Evolutionary conservation across 2,113 vertebrate species (phyloP).

Genomic region (Acrocephalus arundinaceus): DNA sequence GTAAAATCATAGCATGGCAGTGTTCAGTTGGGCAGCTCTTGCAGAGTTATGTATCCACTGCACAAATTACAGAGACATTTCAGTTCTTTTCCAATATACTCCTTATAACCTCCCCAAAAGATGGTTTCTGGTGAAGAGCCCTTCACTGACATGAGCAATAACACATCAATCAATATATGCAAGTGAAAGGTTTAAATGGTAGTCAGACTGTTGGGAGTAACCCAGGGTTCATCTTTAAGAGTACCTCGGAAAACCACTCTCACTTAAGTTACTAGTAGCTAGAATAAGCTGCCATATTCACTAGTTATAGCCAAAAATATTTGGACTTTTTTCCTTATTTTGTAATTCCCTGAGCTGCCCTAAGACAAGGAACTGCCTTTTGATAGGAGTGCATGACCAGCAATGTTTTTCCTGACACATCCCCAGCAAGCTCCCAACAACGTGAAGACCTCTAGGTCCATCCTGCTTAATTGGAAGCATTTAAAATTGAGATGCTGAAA

Average conservation of each 20-base stretch:
- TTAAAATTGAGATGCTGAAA: background rate
- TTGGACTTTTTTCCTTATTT: background rate
- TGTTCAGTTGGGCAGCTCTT: background rate
- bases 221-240: background rate
- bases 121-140: background rate
- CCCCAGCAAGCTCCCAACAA: background rate
- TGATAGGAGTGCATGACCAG: background rate
- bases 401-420: background rate
- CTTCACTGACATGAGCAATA: background rate
- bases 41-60: background rate
- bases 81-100: background rate
- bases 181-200: background rate
- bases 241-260: background rate
- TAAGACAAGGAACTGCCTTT: background rate
- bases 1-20: background rate
- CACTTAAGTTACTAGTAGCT: background rate
- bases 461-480: background rate
- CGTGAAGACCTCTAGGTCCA: background rate
- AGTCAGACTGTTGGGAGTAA: fast-evolving
- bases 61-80: background rate
- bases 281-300: background rate
- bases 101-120: background rate
- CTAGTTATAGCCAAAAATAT: background rate
- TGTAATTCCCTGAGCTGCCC: fast-evolving
- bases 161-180: background rate